phyloP scores from a whole-genome alignment of 2,888 invertebrate species.

The Drosophila kokeensis region DNA sequence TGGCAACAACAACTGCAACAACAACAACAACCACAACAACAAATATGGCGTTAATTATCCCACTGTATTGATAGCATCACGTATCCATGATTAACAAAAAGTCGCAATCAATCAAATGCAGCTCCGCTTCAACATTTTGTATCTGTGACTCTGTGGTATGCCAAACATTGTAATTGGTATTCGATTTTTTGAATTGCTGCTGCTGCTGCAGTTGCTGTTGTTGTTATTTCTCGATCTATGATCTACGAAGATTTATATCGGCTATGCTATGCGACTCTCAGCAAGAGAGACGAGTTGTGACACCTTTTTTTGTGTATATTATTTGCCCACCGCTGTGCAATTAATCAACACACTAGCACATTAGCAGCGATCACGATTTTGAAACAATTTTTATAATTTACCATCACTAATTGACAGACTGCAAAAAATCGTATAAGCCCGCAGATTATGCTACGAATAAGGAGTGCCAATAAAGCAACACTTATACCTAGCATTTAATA shows the following conservation, averaged over 20 bases:
- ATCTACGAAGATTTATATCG: conserved; percentile 66
- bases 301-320: conserved; percentile 45
- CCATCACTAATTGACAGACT: not conserved
- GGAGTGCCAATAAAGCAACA: not conserved
- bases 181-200: conserved; percentile 57
- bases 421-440: not conserved
- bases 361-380: conserved; percentile 21
- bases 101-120: conserved; percentile 74
- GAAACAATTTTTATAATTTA: not conserved
- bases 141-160: conserved; percentile 67
- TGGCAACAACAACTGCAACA: conserved; percentile 41
- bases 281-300: conserved; percentile 22
- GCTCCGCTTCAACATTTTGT: conserved; percentile 25
- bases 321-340: conserved; percentile 61
- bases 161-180: conserved; percentile 75
- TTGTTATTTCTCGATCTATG: conserved; percentile 32
- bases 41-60: conserved; percentile 80
- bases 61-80: conserved; percentile 80
- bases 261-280: conserved; percentile 30
- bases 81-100: conserved; percentile 76
- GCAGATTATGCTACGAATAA: not conserved
- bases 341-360: conserved; percentile 57
- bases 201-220: not conserved
- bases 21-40: conserved; percentile 36
- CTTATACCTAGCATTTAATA: not conserved